Base-by-base conservation (phyloP, 2,888 invertebrate species). In the Aplocera efformata region DNA sequence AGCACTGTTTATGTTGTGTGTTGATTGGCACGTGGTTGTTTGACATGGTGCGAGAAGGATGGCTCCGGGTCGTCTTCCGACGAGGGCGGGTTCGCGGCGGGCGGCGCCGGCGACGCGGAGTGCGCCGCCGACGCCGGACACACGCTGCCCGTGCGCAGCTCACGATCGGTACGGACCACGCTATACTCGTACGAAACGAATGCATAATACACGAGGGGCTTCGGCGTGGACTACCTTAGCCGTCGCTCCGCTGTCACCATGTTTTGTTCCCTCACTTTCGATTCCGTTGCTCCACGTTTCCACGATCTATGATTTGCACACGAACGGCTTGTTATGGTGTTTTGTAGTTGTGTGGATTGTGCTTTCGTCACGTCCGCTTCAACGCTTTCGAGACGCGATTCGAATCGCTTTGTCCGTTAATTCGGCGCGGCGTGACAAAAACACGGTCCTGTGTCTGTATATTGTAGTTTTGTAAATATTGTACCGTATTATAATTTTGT, bases 141-240 rank as follows among this genome's bases (percentile, higher is more conserved):
- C 80, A 89, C 89, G 72, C 80, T 88, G 79, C 89, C 88, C 78
- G 88, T 86, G 76, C 85, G 88, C 82, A 79, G 74, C 80, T 84
- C 84, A 50, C 73, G 84, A 79, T 85, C 85, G 86, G 86, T 88
- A 88, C 75, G 66, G 71, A 67, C 54, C 55, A 52, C 61, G 63
- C 67, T 62, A 65, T 59, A 58, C 67, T 60, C 57, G 29, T 40
- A 56, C 52, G 58, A n/a, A n/a, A n/a, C n/a, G n/a, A 53, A 56
- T 31, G 54, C 63, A 60, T 63, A 51, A 34, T 55, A 69, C 76
- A 76, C 72, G 52, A 53, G 60, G 60, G 63, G 60, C 53, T 49
- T 42, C 49, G 59, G 53, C 56, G 56, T 56, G 55, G 42, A 49
- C 53, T 13, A 43, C 41, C 48, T 45, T 43, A 37, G 36, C 41